Percentiles rank a stretch among this genome's conserved stretches.
phyloP scores from a whole-genome alignment of 2,797 vertebrate species.

The Cynodonichthys magdalenae region DNA sequence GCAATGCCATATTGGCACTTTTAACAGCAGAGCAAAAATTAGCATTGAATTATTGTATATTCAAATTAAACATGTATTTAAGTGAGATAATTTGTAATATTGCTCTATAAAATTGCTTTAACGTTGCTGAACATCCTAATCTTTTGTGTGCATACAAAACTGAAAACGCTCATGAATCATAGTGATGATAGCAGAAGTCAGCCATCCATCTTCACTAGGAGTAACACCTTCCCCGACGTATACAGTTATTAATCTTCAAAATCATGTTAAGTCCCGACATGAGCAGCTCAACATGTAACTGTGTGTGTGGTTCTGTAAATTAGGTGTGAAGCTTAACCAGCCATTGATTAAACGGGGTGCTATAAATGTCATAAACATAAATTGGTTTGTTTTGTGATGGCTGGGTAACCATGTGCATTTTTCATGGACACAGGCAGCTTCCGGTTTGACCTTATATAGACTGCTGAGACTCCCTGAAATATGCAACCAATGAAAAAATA shows the following conservation, averaged over 20 bases:
- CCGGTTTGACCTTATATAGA: background rate
- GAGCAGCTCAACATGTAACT: background rate
- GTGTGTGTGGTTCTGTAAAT: background rate
- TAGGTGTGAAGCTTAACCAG: background rate
- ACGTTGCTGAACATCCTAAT: background rate
- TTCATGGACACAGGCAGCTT: background rate
- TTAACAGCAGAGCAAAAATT: no score
- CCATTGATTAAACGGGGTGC: conserved; percentile 6
- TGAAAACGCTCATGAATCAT: background rate
- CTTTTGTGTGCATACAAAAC: background rate
- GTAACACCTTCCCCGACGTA: no score
- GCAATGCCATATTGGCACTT: no score
- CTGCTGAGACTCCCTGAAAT: conserved; percentile 40
- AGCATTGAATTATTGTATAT: no score
- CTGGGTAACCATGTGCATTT: rapidly evolving
- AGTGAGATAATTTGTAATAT: no score
- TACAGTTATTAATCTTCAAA: no score
- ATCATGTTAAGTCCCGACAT: no score
- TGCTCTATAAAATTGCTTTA: background rate
- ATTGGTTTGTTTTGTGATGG: conserved; percentile 2
- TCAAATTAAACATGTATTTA: no score
- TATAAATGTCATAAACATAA: background rate
- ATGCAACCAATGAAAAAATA: background rate
- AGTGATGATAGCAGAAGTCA: background rate
- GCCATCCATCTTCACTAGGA: background rate